Evolutionary conservation across 2,888 invertebrate species (phyloP).

Genomic region (Vannuccia rotundouncinata): DNA sequence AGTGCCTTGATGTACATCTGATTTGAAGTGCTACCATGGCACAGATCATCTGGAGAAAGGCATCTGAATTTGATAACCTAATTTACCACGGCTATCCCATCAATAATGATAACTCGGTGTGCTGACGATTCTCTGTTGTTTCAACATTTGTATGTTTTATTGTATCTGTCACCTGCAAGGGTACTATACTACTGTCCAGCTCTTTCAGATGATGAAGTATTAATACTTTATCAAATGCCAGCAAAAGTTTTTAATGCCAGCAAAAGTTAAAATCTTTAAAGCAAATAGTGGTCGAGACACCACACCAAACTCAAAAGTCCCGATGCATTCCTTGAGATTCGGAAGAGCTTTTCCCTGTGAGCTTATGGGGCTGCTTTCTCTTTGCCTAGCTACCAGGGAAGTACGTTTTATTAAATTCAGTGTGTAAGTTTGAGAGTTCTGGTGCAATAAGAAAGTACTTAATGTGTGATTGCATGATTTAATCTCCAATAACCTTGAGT

Average conservation of each 20-base stretch:
- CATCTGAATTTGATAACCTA: constrained; percentile 36
- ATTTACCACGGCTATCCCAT: constrained; percentile 40
- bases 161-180: constrained; percentile 22
- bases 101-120: constrained; percentile 38
- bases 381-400: too few species aligned
- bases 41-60: constrained; percentile 36
- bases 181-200: constrained; percentile 27
- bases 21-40: constrained; percentile 39
- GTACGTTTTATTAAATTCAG: too few species aligned
- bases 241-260: not conserved
- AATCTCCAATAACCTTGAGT: too few species aligned
- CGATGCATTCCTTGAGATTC: constrained; percentile 37
- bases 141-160: not conserved
- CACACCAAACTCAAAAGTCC: constrained; percentile 14
- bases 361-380: too few species aligned
- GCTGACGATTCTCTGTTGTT: constrained; percentile 24
- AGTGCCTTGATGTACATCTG: constrained; percentile 39
- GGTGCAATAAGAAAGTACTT: too few species aligned
- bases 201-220: not conserved
- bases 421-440: too few species aligned
- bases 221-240: constrained; percentile 5
- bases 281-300: constrained; percentile 6
- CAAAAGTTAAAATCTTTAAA: too few species aligned
- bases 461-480: too few species aligned
- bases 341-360: too few species aligned